Evolutionary conservation across 37 sponge, comb jelly and placozoan species (phyloP).

Genomic region (Haliclona indistincta): DNA sequence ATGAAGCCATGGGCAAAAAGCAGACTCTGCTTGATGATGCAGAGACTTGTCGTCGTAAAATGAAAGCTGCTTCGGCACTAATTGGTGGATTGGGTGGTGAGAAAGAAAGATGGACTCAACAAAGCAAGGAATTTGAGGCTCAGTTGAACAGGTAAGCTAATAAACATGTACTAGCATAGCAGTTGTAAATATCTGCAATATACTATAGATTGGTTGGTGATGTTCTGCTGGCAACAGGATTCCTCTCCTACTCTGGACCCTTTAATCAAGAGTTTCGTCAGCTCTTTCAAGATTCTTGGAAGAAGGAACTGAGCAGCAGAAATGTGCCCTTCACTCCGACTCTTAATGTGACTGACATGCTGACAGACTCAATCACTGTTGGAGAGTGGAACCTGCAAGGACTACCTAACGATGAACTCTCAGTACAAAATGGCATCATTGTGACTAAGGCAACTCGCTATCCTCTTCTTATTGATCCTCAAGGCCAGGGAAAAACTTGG

Average conservation of each 20-base stretch:
- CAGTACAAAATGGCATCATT: conserved; percentile 98
- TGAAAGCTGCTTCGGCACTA: conserved; percentile 94
- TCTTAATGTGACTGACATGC: conserved; percentile 87
- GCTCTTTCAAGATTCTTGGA: conserved; percentile 85
- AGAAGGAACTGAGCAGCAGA: conserved; percentile 82
- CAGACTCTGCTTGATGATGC: conserved; percentile 94
- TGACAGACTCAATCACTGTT: conserved; percentile 81
- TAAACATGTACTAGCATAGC: not conserved
- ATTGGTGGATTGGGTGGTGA: conserved; percentile 97
- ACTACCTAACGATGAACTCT: conserved; percentile 98
- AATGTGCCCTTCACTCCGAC: conserved; percentile 81
- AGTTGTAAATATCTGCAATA: not conserved
- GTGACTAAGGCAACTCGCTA: conserved; percentile 99
- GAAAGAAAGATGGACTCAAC: conserved; percentile 95
- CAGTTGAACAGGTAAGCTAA: conserved; percentile 48
- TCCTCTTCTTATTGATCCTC: conserved; percentile 97
- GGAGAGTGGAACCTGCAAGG: conserved; percentile 99
- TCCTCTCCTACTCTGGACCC: conserved; percentile 98
- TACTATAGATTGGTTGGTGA: conserved; percentile 93
- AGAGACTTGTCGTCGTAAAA: conserved; percentile 94
- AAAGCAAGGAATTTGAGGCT: conserved; percentile 95
- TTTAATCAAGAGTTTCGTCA: conserved; percentile 99
- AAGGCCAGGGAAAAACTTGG: conserved; percentile 98
- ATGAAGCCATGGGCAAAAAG: conserved; percentile 94
- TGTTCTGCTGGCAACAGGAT: conserved; percentile 95